Evolutionary conservation across 2,797 vertebrate species (phyloP), one percentile per base, ranked within the genome.

Genomic region (Nannoperca australis): DNA sequence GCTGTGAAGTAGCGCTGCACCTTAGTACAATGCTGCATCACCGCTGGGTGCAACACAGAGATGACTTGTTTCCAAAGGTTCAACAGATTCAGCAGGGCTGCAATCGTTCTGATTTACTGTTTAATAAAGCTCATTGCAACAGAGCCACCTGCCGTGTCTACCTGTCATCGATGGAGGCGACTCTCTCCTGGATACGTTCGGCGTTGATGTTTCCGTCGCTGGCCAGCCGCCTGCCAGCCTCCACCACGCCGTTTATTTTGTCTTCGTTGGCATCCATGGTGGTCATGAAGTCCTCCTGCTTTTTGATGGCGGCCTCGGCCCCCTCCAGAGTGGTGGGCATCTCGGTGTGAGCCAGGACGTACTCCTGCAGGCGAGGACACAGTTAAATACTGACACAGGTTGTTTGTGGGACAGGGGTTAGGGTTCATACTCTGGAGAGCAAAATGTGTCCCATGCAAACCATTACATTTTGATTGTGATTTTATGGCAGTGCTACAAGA

Each of bases 251-350:
- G 0, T 96, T 97, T 83, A 99, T 97, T 93, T 98, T 99, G 79
- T 99, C 97, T 78, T 98, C 97, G 0, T 97, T 99, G 90, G 97
- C 97, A 10, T 98, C 97, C 97, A 99, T 98, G 0, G 94, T 98
- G 85, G 97, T 99, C 97, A 98, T 98, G 93, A 98, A 98, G 93
- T 98, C 97, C 89, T 99, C 97, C 86, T 98, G 97, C 76, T 97
- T 98, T 84, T 97, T 98, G 86, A 99, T 99, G 76, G 97, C 96
- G 5, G 94, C 97, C 92, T 99, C 97, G 0, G 97, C 97, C 6
- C 93, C 97, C 92, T 98, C 97, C 84, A 98, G 94, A 2, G 96
- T 98, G 70, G 95, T 95, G 58, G 97, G 96, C 97, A 99, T 97
- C 93, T 99, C 97, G 0, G 97, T 98, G 81, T 99, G 97, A 0